Percentiles rank a stretch among this genome's conserved stretches.
These are phyloP conservation scores for Acronicta alni DNA, from an alignment of 2,888 invertebrate species.

Conservation along the genomic window DNA sequence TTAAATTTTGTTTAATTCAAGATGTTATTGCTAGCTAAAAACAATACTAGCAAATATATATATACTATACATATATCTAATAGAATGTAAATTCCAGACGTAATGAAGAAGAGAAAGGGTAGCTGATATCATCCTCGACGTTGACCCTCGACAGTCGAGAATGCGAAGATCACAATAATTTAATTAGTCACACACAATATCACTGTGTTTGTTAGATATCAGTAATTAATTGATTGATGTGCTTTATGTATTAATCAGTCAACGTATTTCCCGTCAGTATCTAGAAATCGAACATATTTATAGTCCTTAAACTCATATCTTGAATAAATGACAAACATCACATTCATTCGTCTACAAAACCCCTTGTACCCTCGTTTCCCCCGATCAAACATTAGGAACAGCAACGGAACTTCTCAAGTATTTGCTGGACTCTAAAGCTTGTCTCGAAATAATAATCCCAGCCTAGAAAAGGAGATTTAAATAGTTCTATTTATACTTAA, in stretches of 20 bases:
- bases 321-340: no score
- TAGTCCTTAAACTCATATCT: no score
- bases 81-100: conserved; percentile 6
- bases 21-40: no score
- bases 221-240: conserved; percentile 32
- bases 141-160: conserved; percentile 40
- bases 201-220: conserved; percentile 19
- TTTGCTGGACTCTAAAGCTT: conserved; percentile 13
- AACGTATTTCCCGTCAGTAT: conserved; percentile 2
- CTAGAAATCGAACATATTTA: not conserved
- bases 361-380: conserved; percentile 21
- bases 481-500: conserved; percentile 15
- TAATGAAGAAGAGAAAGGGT: conserved; percentile 14
- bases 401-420: conserved; percentile 5
- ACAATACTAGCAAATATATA: no score
- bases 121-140: conserved; percentile 24
- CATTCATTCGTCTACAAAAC: conserved; percentile 2
- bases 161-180: conserved; percentile 32
- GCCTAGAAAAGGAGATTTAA: conserved; percentile 15
- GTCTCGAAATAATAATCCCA: conserved; percentile 9
- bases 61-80: not conserved
- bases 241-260: conserved; percentile 17
- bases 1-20: no score
- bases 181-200: conserved; percentile 42
- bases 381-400: conserved; percentile 27